Percentiles rank a stretch among this genome's conserved stretches.
Evolutionary conservation across 2,113 vertebrate species (phyloP).

Genomic region (Piaya cayana): DNA sequence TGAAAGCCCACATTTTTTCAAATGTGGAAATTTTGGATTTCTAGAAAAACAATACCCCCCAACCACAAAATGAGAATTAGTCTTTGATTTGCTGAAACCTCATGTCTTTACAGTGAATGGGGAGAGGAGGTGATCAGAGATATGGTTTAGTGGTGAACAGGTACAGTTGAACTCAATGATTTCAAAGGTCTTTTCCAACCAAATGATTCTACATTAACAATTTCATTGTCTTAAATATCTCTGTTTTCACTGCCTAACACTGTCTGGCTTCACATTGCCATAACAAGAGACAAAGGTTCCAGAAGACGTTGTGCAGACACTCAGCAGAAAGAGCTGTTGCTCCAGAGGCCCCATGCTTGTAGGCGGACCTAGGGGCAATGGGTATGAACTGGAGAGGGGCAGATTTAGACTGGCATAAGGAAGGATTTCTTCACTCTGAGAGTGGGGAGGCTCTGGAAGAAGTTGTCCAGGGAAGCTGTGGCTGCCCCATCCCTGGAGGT

Average conservation of each 20-base stretch:
- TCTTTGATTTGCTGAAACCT: neutral
- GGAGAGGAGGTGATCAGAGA: too few species aligned
- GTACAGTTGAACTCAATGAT: too few species aligned
- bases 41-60: constrained; percentile 65
- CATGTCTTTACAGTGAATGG: neutral
- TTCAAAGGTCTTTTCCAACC: too few species aligned
- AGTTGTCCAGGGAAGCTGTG: too few species aligned
- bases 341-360: neutral
- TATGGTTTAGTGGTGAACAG: too few species aligned
- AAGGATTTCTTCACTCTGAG: too few species aligned
- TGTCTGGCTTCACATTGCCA: neutral
- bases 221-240: neutral
- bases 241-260: fast-evolving
- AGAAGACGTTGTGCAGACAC: neutral
- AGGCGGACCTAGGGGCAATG: too few species aligned
- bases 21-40: constrained; percentile 98
- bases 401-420: too few species aligned
- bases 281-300: neutral
- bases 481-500: too few species aligned
- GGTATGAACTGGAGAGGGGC: too few species aligned
- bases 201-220: too few species aligned
- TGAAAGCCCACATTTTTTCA: constrained; percentile 99
- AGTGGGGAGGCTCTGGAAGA: too few species aligned
- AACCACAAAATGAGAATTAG: neutral
- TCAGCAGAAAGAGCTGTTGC: neutral